phyloP scores from a whole-genome alignment of 2,113 vertebrate species.

The Heteronetta atricapilla region DNA sequence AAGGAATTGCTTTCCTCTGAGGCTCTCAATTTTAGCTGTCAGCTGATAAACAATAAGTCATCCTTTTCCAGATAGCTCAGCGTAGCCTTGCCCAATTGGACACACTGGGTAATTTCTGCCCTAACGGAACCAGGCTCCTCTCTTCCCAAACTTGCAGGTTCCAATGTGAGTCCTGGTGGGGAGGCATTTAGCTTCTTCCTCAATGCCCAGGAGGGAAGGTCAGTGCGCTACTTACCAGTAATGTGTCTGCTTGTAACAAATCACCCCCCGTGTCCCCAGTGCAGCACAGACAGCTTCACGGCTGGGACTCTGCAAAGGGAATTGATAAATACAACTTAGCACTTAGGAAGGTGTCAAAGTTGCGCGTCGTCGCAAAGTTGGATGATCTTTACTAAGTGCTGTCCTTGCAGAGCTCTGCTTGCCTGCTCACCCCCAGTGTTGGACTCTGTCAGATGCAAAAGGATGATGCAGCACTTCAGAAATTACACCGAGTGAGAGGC shows the following conservation, averaged over 20 bases:
- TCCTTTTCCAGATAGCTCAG: neutral
- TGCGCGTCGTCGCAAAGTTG: neutral
- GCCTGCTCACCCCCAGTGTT: neutral
- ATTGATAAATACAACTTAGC: neutral
- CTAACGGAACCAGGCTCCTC: neutral
- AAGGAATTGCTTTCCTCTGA: neutral
- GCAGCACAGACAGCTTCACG: neutral
- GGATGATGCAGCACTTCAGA: slow-evolving; percentile 27
- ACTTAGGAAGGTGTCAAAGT: neutral
- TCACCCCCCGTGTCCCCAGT: neutral
- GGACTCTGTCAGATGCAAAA: slow-evolving; percentile 22
- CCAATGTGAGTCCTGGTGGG: neutral
- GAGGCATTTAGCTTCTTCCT: neutral
- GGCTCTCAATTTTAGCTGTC: neutral
- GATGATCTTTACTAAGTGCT: neutral
- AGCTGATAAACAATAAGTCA: neutral
- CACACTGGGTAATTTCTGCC: neutral
- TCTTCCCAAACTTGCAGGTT: neutral
- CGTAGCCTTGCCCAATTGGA: neutral
- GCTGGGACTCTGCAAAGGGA: slow-evolving; percentile 10
- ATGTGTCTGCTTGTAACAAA: neutral
- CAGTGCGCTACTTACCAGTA: slow-evolving; percentile 3
- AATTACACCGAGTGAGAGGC: neutral
- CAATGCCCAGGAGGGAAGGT: neutral
- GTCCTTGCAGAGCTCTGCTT: neutral